Base-by-base conservation (phyloP, 2,797 vertebrate genomes). In the Passerculus sandwichensis region DNA sequence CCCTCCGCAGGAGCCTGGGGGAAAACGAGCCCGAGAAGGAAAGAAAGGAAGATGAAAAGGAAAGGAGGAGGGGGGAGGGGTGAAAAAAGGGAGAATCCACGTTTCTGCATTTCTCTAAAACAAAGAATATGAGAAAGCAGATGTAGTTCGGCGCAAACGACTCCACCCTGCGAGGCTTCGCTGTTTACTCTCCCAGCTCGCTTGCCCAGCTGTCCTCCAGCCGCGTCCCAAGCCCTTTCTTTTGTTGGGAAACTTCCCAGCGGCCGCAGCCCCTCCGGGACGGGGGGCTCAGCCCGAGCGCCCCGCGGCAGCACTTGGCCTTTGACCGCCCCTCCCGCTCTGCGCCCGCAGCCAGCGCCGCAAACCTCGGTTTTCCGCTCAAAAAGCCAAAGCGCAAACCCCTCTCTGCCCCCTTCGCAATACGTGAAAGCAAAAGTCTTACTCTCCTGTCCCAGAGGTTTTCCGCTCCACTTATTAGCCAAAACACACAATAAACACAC, bases 111-210 rank as follows among this genome's bases (percentile, higher is more conserved):
- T 90, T 92, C 96, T 89, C 89, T 88, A 85, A 95, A 96, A 97
- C 97, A 97, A 98, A 98, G 97, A 95, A 90, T 85, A 88, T 38
- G 90, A 94, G 91, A 94, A 96, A 87, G 95, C 93, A 78, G 94
- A 94, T 87, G 89, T 60, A 91, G 86, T 32, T 85, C 80, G 14
- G 73, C 17, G 42, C 85, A 57, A 73, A 75, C 51, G 97, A 87
- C 98, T 97, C 97, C 98, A 96, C 98, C 98, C 98, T 97, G 87
- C 53, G 30, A 87, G 80, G 86, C 89, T 91, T 72, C 81, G 72
- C 76, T 93, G 77, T 95, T 91, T 54, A 87, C 92, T 92, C 85
- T 88, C 82, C 74, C 92, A 9, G 86, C 88, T 71, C 53, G 47
- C 74, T 65, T 30, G 14, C 32, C 53, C 84, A 53, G 85, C 59